Evolutionary conservation across 2,113 vertebrate species (phyloP).

Genomic region (Noturus placidus): DNA sequence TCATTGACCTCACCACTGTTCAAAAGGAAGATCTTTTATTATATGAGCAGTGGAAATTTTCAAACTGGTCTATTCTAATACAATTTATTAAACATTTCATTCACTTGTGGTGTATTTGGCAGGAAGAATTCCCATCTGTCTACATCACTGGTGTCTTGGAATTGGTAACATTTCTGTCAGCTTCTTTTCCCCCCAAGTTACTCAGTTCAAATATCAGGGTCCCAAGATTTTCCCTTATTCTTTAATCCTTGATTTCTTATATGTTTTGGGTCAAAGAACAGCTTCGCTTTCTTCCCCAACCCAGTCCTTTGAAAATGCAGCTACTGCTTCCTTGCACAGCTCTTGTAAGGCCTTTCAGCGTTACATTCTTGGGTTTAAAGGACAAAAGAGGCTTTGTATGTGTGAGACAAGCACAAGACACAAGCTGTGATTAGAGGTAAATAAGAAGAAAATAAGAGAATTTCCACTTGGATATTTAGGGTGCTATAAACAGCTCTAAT

Average conservation of each 20-base stretch:
- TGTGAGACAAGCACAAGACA: conserved; percentile 13
- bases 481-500: conserved; percentile 23
- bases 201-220: conserved; percentile 4
- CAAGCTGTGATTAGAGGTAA: not conserved
- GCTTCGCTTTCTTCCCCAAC: not conserved
- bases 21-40: not conserved
- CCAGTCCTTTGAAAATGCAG: conserved; percentile 3
- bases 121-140: not conserved
- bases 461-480: conserved; percentile 15
- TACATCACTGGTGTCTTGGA: not conserved
- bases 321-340: conserved; percentile 23
- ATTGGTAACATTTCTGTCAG: not conserved
- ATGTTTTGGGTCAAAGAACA: conserved; percentile 1
- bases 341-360: not conserved
- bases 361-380: not conserved
- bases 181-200: not conserved
- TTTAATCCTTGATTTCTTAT: not conserved
- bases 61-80: not conserved
- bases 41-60: not conserved
- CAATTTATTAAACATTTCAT: not conserved
- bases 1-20: not conserved
- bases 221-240: conserved; percentile 34
- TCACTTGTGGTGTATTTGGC: not conserved
- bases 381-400: conserved; percentile 47
- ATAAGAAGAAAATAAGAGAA: conserved; percentile 3